These are phyloP conservation scores for Heterodera schachtii DNA, from an alignment of 1,140 invertebrate species.

Conservation along the genomic window DNA sequence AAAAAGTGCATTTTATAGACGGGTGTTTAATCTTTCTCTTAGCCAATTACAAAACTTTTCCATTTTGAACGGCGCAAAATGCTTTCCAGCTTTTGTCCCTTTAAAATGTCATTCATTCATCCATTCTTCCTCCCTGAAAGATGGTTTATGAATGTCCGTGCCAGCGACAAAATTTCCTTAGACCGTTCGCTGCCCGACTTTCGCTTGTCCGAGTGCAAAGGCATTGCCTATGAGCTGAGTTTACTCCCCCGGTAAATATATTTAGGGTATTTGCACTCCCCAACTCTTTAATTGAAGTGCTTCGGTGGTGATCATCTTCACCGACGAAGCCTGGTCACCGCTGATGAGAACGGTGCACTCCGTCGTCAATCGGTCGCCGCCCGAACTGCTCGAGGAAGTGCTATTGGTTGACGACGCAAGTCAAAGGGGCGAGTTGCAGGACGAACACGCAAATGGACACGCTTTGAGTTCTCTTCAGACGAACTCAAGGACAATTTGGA, in stretches of 20 bases:
- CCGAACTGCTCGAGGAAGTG: conserved; percentile 77
- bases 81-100: too few relatives aligned
- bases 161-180: conserved; percentile 52
- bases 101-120: too few relatives aligned
- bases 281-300: conserved; percentile 12
- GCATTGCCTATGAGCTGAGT: conserved; percentile 38
- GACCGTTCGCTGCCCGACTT: conserved; percentile 45
- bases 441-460: too few relatives aligned
- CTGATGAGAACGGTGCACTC: conserved; percentile 82
- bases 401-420: conserved; percentile 86
- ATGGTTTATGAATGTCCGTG: conserved; percentile 55
- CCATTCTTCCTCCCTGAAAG: neutral
- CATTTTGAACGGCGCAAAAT: too few relatives aligned
- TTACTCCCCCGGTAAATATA: conserved; percentile 34
- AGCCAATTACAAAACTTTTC: too few relatives aligned
- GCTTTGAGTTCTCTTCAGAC: conserved; percentile 65
- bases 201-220: conserved; percentile 41
- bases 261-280: neutral
- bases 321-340: conserved; percentile 84
- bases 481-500: conserved; percentile 77
- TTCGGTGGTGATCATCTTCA: conserved; percentile 74
- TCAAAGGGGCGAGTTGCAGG: conserved; percentile 73
- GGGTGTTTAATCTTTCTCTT: too few relatives aligned
- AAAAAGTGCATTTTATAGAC: conserved; percentile 40
- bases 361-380: conserved; percentile 79